These are phyloP conservation scores for Tanypteryx hageni DNA, from an alignment of 2,888 invertebrate genomes.

Conservation along the genomic window DNA sequence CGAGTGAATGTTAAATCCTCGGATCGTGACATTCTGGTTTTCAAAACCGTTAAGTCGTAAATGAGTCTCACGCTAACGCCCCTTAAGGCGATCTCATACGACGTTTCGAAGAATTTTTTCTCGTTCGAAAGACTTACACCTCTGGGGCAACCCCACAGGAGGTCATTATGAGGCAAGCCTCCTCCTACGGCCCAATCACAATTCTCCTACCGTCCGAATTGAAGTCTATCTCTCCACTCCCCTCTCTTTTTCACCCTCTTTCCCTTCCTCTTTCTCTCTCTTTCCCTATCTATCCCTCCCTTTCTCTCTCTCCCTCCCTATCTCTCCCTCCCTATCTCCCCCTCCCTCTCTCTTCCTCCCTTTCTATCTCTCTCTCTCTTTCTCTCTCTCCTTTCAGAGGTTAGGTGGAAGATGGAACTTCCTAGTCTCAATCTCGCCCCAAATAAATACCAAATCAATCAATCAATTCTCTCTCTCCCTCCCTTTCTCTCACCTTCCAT, in stretches of 20 bases:
- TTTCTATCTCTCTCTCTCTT: not conserved
- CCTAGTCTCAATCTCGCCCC: no score
- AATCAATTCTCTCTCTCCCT: no score
- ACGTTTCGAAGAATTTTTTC: not conserved
- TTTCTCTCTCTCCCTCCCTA: not conserved
- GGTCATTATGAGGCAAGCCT: constrained; percentile 31
- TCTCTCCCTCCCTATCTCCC: no score
- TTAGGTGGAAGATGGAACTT: no score
- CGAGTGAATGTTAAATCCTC: not conserved
- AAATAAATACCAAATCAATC: no score
- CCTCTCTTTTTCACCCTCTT: not conserved
- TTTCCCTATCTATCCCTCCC: not conserved
- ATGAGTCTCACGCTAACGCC: not conserved
- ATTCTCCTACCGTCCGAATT: not conserved
- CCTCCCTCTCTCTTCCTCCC: no score
- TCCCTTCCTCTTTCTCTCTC: not conserved
- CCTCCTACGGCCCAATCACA: not conserved
- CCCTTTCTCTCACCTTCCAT: not conserved
- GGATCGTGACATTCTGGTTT: constrained; percentile 29
- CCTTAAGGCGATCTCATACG: not conserved
- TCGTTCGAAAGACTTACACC: constrained; percentile 3
- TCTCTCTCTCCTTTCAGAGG: no score
- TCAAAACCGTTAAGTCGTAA: constrained; percentile 36
- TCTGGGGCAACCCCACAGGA: not conserved
- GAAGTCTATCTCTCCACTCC: not conserved